Percentiles rank a stretch among this genome's conserved stretches.
phyloP scores from a whole-genome alignment of 2,113 vertebrate species.

The Myxocyprinus asiaticus region DNA sequence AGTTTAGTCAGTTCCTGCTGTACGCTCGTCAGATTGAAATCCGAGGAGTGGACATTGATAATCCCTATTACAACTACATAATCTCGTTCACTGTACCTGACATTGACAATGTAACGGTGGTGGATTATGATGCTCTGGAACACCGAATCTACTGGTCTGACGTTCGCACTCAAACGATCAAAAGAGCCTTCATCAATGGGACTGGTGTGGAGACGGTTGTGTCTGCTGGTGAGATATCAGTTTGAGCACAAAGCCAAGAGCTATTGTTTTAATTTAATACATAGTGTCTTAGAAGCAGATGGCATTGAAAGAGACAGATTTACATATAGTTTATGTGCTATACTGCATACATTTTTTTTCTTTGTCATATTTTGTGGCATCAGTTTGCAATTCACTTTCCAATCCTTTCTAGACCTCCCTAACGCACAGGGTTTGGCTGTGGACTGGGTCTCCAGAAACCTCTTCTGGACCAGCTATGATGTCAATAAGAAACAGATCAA shows the following conservation, averaged over 20 bases:
- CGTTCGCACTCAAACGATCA: slow-evolving; percentile 94
- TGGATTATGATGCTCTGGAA: slow-evolving; percentile 92
- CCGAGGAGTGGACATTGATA: slow-evolving; percentile 92
- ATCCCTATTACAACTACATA: slow-evolving; percentile 98
- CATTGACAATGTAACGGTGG: slow-evolving; percentile 94
- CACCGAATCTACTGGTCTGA: slow-evolving; percentile 98
- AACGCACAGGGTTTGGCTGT: slow-evolving; percentile 95
- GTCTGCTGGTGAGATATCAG: slow-evolving; percentile 67
- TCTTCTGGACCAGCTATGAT: slow-evolving; percentile 98
- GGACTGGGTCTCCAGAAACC: slow-evolving; percentile 96
- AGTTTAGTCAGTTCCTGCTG: slow-evolving; percentile 94
- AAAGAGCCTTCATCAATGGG: slow-evolving; percentile 96
- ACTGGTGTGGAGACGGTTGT: slow-evolving; percentile 92
- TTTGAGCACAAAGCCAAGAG: too few species aligned
- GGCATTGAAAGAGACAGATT: too few species aligned
- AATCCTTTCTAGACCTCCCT: slow-evolving; percentile 81
- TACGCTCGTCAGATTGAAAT: slow-evolving; percentile 98
- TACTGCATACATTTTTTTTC: too few species aligned
- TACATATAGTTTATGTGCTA: too few species aligned
- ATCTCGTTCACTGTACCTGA: slow-evolving; percentile 98
- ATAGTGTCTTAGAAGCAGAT: background rate
- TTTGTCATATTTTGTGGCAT: too few species aligned
- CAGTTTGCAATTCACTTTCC: background rate
- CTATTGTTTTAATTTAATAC: background rate
- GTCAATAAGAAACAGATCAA: slow-evolving; percentile 98